These are phyloP conservation scores for Cuculus canorus DNA, from an alignment of 2,797 vertebrate species.

Conservation along the genomic window DNA sequence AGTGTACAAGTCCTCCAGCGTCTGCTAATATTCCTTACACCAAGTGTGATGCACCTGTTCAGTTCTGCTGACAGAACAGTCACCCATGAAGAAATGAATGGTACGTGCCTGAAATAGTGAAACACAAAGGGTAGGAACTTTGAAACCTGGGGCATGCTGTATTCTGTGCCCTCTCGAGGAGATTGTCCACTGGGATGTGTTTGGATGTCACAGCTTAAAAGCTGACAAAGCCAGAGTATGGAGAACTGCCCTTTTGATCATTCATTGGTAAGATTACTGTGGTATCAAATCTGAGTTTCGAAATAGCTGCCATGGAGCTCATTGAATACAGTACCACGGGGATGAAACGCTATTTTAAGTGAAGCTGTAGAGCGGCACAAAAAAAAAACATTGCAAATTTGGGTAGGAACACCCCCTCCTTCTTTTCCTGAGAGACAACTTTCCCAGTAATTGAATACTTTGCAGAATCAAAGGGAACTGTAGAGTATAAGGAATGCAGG, in stretches of 20 bases:
- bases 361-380: neutral
- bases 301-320: neutral
- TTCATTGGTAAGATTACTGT: neutral
- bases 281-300: neutral
- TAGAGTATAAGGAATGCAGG: neutral
- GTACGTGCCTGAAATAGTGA: neutral
- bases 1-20: neutral
- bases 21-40: neutral
- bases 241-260: neutral
- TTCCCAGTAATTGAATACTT: neutral
- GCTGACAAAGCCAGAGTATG: neutral
- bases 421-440: neutral
- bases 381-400: neutral
- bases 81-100: fast-evolving
- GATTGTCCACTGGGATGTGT: neutral
- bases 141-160: neutral
- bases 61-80: neutral
- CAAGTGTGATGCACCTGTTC: neutral
- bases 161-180: neutral
- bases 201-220: neutral
- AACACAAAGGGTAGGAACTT: neutral
- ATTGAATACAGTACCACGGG: fast-evolving
- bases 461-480: neutral
- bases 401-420: neutral
- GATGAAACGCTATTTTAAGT: neutral